A percentile compares a stretch with the other conserved stretches of the same genome.
Conservation (phyloP, 2,888 invertebrate genomes). For the Cephus spinipes region DNA sequence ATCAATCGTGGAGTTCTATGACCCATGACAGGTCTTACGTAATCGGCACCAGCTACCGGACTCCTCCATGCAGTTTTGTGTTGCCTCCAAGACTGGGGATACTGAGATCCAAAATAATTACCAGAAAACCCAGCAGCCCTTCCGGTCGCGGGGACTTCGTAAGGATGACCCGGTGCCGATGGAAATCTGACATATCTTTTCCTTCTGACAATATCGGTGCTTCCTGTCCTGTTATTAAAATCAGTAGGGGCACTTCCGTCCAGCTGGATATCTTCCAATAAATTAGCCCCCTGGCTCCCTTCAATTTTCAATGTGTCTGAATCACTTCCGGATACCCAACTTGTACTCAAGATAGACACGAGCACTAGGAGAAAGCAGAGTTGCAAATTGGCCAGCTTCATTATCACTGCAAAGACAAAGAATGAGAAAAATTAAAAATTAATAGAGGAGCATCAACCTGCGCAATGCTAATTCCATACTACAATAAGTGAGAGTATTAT, state of each 20-base stretch:
- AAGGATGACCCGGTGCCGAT: slow-evolving; percentile 34
- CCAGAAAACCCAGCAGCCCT: slow-evolving; percentile 4
- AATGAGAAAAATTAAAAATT: not conserved
- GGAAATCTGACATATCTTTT: slow-evolving; percentile 58
- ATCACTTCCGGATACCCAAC: slow-evolving; percentile 1
- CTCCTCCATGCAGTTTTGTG: slow-evolving; percentile 59
- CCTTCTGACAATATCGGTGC: slow-evolving; percentile 30
- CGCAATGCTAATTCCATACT: not conserved
- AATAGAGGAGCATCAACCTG: not conserved
- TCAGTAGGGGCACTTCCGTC: not conserved
- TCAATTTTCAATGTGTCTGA: slow-evolving; percentile 1
- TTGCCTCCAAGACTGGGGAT: slow-evolving; percentile 53
- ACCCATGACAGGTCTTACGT: slow-evolving; percentile 56
- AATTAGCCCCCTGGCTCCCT: not conserved
- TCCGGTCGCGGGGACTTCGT: not conserved
- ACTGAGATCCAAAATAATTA: slow-evolving; percentile 15
- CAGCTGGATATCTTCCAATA: not conserved
- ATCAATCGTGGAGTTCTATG: slow-evolving; percentile 62
- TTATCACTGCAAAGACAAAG: slow-evolving; percentile 23
- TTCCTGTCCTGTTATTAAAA: not conserved
- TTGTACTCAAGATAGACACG: not conserved
- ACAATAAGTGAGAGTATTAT: not conserved
- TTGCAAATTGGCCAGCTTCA: slow-evolving; percentile 14
- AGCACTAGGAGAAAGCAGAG: not conserved
- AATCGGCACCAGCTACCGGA: slow-evolving; percentile 26